Evolutionary conservation across 2,797 vertebrate species (phyloP), one percentile per base, ranked within the genome.

Genomic region (Craterocephalus amniculus): DNA sequence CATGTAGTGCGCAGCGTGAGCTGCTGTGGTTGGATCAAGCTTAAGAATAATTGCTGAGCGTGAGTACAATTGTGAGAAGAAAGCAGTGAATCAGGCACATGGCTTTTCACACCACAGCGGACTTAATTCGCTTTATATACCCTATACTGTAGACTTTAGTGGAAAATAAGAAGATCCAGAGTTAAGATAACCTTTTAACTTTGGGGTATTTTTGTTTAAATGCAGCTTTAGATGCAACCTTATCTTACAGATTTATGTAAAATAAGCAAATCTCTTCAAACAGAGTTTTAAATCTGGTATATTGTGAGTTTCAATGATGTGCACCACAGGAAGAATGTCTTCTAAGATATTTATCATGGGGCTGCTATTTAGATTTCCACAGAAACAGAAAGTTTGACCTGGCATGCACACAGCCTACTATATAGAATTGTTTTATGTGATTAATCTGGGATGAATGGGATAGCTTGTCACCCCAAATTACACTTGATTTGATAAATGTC

Each of bases 401-500:
- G 6, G 26, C 27, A 16, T 55, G 24, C 26, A 6, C 16, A 43
- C 27, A 35, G 55, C 29, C 10, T 49, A 26, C 31, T 34, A 29
- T 12, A 18, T 35, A 12, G n/a, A 36, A 36, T 1, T 1, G 27
- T 24, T 58, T 34, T 48, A 26, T 66, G 27, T 43, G 27, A 51
- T 52, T 34, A 26, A 18, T 29, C 26, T 55, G 13, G 4, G 2
- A 16, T 55, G 27, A 31, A 31, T 55, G 52, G 52, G 26, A 29
- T 29, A 55, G 57, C 18, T 26, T 31, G 16, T 27, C 40, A 31
- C 26, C 52, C 24, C 5, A 55, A 29, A 29, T 29, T 2, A 65
- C 24, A n/a, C 16, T 29, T 56, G 26, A 40, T 52, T 65, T 20
- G 36, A 55, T 38, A 36, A 59, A 52, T 72, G 14, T 22, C 38